These are phyloP conservation scores for Belgica antarctica DNA, from an alignment of 2,888 invertebrate genomes.

Conservation along the genomic window DNA sequence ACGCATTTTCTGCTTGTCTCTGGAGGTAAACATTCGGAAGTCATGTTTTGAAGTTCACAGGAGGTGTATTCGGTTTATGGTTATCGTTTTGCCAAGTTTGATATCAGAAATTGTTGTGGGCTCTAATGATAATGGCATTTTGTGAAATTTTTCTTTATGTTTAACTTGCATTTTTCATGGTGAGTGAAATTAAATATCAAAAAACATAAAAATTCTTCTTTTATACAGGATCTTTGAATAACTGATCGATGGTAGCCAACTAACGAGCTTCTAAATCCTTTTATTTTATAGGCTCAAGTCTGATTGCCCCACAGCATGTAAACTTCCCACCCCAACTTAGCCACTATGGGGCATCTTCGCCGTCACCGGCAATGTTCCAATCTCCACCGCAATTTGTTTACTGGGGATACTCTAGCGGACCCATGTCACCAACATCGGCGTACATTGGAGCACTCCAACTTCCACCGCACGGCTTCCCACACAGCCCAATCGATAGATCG, in stretches of 20 bases:
- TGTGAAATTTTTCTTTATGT: conserved; percentile 39
- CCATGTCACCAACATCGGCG: conserved; percentile 59
- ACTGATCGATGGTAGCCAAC: neutral
- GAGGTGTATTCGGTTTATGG: neutral
- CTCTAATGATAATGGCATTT: conserved; percentile 19
- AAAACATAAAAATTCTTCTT: neutral
- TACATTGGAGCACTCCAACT: conserved; percentile 30
- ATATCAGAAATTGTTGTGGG: neutral
- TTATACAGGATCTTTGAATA: too few species aligned
- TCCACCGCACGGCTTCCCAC: conserved; percentile 21
- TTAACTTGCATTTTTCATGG: conserved; percentile 42
- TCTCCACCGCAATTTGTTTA: conserved; percentile 57
- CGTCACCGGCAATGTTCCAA: conserved; percentile 48
- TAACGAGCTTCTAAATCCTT: neutral
- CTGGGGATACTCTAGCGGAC: conserved; percentile 62
- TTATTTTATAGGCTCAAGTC: neutral
- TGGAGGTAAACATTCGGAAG: neutral
- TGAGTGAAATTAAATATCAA: conserved; percentile 31
- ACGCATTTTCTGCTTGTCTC: neutral
- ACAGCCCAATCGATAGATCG: conserved; percentile 21
- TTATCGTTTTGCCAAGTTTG: neutral
- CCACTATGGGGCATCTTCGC: conserved; percentile 47
- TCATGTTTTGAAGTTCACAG: conserved; percentile 18
- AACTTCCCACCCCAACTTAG: conserved; percentile 42
- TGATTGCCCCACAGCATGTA: neutral